Evolutionary conservation across 2,888 invertebrate genomes (phyloP).

Genomic region (Pilophorus perplexus): DNA sequence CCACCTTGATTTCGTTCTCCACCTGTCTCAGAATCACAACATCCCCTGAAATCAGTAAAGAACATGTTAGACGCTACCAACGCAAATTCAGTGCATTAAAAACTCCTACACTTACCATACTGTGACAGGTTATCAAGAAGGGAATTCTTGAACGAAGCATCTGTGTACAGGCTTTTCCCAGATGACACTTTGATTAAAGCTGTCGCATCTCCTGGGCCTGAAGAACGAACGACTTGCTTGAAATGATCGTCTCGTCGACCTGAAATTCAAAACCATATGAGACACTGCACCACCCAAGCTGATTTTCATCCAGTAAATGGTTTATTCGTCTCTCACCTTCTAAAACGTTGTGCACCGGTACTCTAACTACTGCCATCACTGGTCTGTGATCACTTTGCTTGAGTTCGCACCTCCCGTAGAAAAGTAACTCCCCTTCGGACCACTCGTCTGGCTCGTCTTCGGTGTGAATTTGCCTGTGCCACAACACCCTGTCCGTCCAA

Average conservation of each 20-base stretch:
- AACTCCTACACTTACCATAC: conserved; percentile 58
- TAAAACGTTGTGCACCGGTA: conserved; percentile 80
- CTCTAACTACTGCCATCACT: conserved; percentile 85
- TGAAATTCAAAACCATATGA: no score
- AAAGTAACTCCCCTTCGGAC: conserved; percentile 74
- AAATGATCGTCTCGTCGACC: conserved; percentile 71
- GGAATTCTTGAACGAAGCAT: conserved; percentile 75
- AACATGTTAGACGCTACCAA: neutral
- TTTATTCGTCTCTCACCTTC: conserved; percentile 58
- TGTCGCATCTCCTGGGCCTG: conserved; percentile 94
- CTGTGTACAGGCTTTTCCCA: conserved; percentile 63
- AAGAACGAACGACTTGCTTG: conserved; percentile 75
- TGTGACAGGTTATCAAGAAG: conserved; percentile 77
- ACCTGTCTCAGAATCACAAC: conserved; percentile 89
- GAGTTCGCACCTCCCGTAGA: conserved; percentile 90
- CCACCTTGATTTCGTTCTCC: conserved; percentile 84
- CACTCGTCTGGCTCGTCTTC: conserved; percentile 63
- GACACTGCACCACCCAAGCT: no score
- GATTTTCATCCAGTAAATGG: no score
- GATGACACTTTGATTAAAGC: conserved; percentile 66
- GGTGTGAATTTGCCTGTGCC: conserved; percentile 77
- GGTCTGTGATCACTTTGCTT: conserved; percentile 98
- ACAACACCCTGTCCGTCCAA: conserved; percentile 97
- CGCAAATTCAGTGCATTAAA: neutral
- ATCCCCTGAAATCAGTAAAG: conserved; percentile 54